These are phyloP conservation scores for Momotus momota DNA, from an alignment of 2,797 vertebrate species.

Conservation along the genomic window DNA sequence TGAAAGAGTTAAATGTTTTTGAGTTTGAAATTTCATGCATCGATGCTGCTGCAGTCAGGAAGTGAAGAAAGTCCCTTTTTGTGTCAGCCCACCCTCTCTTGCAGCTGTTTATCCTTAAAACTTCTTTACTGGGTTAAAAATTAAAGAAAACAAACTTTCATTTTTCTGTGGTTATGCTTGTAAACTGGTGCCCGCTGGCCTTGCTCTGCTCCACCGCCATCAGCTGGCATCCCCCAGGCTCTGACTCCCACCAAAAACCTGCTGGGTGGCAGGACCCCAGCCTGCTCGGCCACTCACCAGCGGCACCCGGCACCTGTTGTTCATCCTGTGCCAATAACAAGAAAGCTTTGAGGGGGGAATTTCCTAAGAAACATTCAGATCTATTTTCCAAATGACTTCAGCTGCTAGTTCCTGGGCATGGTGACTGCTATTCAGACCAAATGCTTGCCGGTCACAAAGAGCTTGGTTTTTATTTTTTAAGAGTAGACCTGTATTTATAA, in stretches of 20 bases:
- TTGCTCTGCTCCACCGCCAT: background rate
- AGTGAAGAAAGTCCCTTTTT: constrained; percentile 38
- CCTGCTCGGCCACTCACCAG: background rate
- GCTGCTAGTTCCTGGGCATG: background rate
- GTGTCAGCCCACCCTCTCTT: background rate
- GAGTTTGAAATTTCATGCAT: background rate
- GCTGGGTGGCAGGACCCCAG: background rate
- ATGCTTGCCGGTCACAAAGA: background rate
- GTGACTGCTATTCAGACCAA: background rate
- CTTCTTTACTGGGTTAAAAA: constrained; percentile 44
- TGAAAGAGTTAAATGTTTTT: background rate
- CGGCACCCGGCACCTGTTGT: constrained; percentile 51
- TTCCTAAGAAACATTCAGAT: background rate
- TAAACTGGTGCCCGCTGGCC: background rate
- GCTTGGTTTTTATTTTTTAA: background rate
- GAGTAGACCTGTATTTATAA: background rate
- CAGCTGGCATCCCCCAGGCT: background rate
- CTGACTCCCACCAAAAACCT: background rate
- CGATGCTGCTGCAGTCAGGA: background rate
- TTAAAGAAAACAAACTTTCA: constrained; percentile 36
- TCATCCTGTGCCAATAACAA: background rate
- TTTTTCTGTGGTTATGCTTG: background rate
- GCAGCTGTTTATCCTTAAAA: constrained; percentile 52
- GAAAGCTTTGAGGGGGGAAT: background rate
- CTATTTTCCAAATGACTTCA: constrained; percentile 1